These are phyloP conservation scores for Pachymerium ferrugineum DNA, from an alignment of 2,888 invertebrate genomes.

Conservation along the genomic window DNA sequence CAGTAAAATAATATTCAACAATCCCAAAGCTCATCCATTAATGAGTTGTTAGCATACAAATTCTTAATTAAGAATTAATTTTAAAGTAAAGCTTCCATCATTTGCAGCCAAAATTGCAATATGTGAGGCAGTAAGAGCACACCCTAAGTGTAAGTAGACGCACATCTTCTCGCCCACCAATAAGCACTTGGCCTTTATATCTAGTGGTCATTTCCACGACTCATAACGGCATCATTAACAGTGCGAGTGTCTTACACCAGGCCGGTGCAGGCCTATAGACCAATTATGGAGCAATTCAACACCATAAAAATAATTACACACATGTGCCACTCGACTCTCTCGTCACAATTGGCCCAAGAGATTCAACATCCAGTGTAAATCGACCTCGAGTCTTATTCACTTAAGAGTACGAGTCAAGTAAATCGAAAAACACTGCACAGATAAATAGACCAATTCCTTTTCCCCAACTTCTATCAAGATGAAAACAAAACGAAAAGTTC, in stretches of 20 bases:
- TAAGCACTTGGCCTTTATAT: conserved; percentile 22
- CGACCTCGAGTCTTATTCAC: neutral
- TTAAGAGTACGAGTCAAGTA: neutral
- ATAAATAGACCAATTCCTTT: neutral
- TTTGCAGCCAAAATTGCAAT: too few species aligned
- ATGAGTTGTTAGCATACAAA: too few species aligned
- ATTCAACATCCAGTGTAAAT: neutral
- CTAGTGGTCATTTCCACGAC: conserved; percentile 25
- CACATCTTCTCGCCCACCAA: neutral
- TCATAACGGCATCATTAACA: conserved; percentile 24
- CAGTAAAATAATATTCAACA: too few species aligned
- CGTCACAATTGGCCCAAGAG: neutral
- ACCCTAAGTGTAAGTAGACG: too few species aligned
- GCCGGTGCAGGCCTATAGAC: conserved; percentile 1
- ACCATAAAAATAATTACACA: conserved; percentile 24
- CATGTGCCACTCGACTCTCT: conserved; percentile 15
- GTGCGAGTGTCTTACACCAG: neutral
- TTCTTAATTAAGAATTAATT: too few species aligned
- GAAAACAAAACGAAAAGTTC: too few species aligned
- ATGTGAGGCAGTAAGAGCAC: too few species aligned
- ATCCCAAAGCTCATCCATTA: too few species aligned
- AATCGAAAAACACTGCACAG: neutral
- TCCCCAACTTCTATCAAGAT: too few species aligned
- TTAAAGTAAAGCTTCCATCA: too few species aligned
- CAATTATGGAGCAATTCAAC: conserved; percentile 24